Evolutionary conservation across 2,797 vertebrate species (phyloP), one percentile per base, ranked within the genome.

Genomic region (Acrossocheilus fasciatus): DNA sequence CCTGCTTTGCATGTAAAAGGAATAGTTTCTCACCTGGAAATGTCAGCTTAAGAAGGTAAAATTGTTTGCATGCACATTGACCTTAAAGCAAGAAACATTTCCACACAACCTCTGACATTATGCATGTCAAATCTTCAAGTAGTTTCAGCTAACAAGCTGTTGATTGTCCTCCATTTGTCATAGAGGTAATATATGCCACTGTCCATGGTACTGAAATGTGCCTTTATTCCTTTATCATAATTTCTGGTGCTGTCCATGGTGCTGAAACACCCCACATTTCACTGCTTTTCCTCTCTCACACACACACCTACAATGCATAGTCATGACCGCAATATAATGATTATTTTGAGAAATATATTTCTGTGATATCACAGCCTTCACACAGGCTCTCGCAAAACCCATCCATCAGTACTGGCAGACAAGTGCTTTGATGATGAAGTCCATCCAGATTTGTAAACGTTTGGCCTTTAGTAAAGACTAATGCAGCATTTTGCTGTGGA

Each of bases 191-290:
- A 15, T 5, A 0, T 18, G 7, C 9, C 1, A 1, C 66, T 85
- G 50, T 80, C 52, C 66, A 3, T n/a, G 50, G 75, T 80, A 1
- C 84, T 85, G 84, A 80, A 85, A 73, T 30, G 10, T 0, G 26
- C 14, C 3, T 6, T 0, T 3, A 5, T 4, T 34, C 4, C 18
- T 23, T 23, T 57, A 14, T 39, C 1, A 9, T 11, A n/a, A 23
- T 17, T n/a, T 1, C 3, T 17, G 17, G 20, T 10, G n/a, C 59
- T 80, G 39, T 62, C 15, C 36, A 0, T 30, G 78, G 78, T 80
- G 0, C 77, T 80, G 57, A 64, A 62, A 45, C 15, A 6, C n/a
- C 14, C 34, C n/a, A 43, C 62, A 43, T 14, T 59, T n/a, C 26
- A 34, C 34, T 77, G 7, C 6, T 66, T 66, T 66, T 14, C 26